These are phyloP conservation scores for Miniopterus natalensis DNA, from an alignment of 2,113 vertebrate genomes.

Conservation along the genomic window DNA sequence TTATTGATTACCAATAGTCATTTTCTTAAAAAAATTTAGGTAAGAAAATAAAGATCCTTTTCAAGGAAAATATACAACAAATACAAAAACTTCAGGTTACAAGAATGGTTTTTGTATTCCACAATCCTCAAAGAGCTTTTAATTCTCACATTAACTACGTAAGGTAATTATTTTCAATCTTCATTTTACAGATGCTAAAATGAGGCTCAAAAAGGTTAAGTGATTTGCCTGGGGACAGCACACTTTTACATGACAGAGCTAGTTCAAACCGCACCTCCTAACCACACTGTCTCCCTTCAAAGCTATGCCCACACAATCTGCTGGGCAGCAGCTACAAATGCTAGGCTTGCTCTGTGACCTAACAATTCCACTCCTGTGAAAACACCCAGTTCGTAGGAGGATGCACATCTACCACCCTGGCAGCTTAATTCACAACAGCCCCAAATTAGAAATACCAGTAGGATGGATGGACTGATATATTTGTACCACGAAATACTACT, in stretches of 20 bases:
- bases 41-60: slow-evolving; percentile 39
- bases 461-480: neutral
- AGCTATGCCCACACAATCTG: too few relatives aligned
- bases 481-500: neutral
- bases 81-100: neutral
- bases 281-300: too few relatives aligned
- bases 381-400: accelerated
- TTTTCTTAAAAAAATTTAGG: slow-evolving; percentile 23
- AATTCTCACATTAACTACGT: neutral
- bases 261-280: neutral
- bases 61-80: neutral
- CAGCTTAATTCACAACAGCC: neutral
- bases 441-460: neutral
- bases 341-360: neutral
- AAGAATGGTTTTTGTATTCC: slow-evolving; percentile 20
- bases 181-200: slow-evolving; percentile 13
- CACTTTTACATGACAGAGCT: neutral
- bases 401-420: accelerated
- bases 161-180: slow-evolving; percentile 43
- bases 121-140: slow-evolving; percentile 11
- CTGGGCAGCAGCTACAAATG: too few relatives aligned
- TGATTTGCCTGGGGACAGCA: neutral
- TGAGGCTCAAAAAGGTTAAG: neutral
- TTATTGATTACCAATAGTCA: slow-evolving; percentile 6
- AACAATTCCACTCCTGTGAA: neutral